A percentile compares a stretch with the other conserved stretches of the same genome.
Evolutionary conservation across 2,797 vertebrate genomes (phyloP).

Genomic region (Melanotaenia pygmaea): DNA sequence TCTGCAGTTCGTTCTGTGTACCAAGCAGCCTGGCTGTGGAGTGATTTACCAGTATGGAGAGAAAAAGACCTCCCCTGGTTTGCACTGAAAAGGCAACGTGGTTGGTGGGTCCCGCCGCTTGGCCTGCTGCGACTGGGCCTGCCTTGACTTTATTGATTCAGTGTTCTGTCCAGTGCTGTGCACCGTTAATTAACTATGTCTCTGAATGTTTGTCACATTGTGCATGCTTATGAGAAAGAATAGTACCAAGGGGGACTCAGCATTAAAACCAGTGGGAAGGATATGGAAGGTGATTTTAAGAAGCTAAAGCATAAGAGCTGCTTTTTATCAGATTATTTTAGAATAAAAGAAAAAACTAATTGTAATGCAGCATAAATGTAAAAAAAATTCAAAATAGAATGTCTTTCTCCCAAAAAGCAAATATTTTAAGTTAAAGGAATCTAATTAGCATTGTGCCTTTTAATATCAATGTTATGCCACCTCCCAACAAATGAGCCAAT

Average conservation of each 20-base stretch:
- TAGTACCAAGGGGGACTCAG: conserved; percentile 56
- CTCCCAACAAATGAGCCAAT: conserved; percentile 74
- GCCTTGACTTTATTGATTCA: conserved; percentile 78
- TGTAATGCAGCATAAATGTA: not conserved
- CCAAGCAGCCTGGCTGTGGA: conserved; percentile 77
- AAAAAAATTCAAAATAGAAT: not conserved
- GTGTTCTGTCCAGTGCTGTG: conserved; percentile 58
- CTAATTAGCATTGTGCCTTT: conserved; percentile 29
- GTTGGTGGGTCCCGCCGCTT: conserved; percentile 71
- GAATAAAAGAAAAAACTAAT: not conserved
- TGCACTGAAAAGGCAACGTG: conserved; percentile 78
- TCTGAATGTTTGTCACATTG: conserved; percentile 65
- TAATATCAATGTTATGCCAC: conserved; percentile 51
- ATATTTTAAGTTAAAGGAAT: conserved; percentile 20
- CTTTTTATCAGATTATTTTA: conserved; percentile 21
- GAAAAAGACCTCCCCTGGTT: conserved; percentile 80
- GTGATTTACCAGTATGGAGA: conserved; percentile 82
- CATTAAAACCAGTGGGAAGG: conserved; percentile 51
- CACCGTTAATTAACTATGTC: conserved; percentile 79
- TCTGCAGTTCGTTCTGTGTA: conserved; percentile 77
- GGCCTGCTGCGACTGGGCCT: conserved; percentile 68
- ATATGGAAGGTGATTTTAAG: conserved; percentile 35
- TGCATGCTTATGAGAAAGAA: conserved; percentile 68
- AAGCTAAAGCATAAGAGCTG: conserved; percentile 21
- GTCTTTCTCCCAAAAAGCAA: conserved; percentile 1